Conservation (phyloP, 2,113 vertebrate genomes). For the Talpa occidentalis region DNA sequence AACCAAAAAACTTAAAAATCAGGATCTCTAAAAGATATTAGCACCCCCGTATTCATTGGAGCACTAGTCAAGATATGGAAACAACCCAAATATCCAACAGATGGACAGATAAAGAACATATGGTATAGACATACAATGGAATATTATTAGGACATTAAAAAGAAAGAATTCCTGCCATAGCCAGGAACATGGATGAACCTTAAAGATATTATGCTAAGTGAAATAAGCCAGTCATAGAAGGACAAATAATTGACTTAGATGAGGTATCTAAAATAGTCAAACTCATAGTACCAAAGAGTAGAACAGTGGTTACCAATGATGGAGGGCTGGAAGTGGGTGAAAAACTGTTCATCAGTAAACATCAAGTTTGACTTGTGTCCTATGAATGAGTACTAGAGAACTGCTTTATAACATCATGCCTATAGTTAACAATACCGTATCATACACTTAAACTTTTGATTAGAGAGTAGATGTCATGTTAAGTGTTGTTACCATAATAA, state of each 20-base stretch:
- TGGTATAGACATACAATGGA: neutral
- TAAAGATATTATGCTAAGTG: conserved; percentile 16
- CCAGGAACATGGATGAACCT: neutral
- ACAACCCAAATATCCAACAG: neutral
- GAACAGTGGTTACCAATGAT: neutral
- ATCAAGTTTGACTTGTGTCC: neutral
- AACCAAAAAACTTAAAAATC: neutral
- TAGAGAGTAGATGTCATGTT: neutral
- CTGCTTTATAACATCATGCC: neutral
- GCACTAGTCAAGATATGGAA: neutral
- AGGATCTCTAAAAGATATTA: neutral
- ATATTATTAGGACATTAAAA: conserved; percentile 14
- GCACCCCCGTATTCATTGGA: neutral
- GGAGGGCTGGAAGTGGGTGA: neutral
- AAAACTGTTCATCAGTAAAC: neutral
- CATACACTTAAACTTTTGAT: neutral
- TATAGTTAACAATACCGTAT: neutral
- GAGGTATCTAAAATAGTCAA: neutral
- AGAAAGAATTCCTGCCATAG: neutral
- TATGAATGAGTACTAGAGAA: neutral
- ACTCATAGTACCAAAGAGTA: neutral
- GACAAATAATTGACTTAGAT: neutral
- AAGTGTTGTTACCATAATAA: conserved; percentile 11
- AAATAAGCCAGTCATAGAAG: neutral
- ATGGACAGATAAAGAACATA: neutral